Base-by-base conservation (phyloP, 2,888 invertebrate genomes). In the Phengaris arion region DNA sequence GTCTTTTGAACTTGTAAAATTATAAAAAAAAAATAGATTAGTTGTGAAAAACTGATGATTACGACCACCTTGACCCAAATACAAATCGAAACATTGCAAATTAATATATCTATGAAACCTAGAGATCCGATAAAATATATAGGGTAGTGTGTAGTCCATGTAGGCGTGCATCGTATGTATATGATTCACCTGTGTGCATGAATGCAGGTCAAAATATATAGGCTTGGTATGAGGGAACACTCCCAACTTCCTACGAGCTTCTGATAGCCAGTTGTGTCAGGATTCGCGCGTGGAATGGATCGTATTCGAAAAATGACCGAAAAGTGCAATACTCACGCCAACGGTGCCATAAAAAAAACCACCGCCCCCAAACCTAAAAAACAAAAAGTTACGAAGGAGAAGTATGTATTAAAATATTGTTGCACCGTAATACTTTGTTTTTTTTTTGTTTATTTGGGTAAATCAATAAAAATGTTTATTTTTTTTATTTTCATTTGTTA, bases 31-130 rank as follows among this genome's bases (percentile, higher is more conserved):
- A 55, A 55, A n/a, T n/a, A n/a, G n/a, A n/a, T n/a, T n/a, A n/a
- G n/a, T n/a, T n/a, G 55, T 57, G 6, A 0, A 2, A 15, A 57
- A 15, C n/a, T 15, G 55, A 15, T 15, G n/a, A 57, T n/a, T 57
- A 57, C n/a, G 8, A n/a, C n/a, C n/a, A 57, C 55, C 55, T 57
- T 57, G 55, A 57, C 15, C 55, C 8, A 57, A n/a, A n/a, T n/a
- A n/a, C n/a, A 57, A 57, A 57, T 57, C 55, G 6, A 57, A 15
- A 57, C 15, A 6, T n/a, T n/a, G 55, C 55, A 15, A 57, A 57
- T 57, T 57, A 57, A n/a, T 57, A n/a, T n/a, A n/a, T 57, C 55
- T 57, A 57, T n/a, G 55, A 57, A 57, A n/a, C n/a, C n/a, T n/a
- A n/a, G n/a, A n/a, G 55, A 54, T 12, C 52, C 52, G 52, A n/a